Base-by-base conservation (phyloP, 1,140 invertebrate genomes). In the Philotrypesis tridentata region DNA sequence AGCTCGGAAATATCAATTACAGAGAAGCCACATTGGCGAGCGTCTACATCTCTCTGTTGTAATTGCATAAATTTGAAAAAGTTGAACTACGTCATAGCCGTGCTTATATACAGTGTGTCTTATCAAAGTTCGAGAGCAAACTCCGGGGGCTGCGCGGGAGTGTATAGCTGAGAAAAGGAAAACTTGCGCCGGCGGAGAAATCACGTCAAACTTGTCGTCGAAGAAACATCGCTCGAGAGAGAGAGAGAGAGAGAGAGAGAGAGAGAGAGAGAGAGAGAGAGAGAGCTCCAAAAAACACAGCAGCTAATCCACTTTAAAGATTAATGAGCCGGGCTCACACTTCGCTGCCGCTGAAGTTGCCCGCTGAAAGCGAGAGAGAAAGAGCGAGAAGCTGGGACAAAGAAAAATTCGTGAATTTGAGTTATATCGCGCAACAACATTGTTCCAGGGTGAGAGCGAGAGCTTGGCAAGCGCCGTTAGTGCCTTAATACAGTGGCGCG, bases 371-470 rank as follows among this genome's bases (percentile, higher is more conserved):
- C 7, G 61, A 2, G 25, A 23, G 48, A 55, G 25, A 3, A 11
- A 65, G 63, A 29, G 21, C 21, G 21, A 55, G 29, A 37, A 67
- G 14, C 37, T 70, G 60, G 67, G 70, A 73, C 79, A 80, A 73
- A 73, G 79, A 80, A 80, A 80, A 80, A 80, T 73, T 80, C 55
- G 79, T 37, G 70, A 80, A 73, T 73, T 72, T 73, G 70, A 80
- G 79, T 80, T 80, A 73, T 43, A 73, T 43, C 55, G 55, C 55
- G 55, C 33, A 33, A 48, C 48, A 48, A 43, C 78, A 37, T 76
- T 76, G 74, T 43, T 65, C 73, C 14, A 55, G 29, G 72, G 29
- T n/a, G 29, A 25, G 29, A 37, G 29, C 21, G 11, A 37, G 1
- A 37, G 29, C 21, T n/a, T 14, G n/a, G 33, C 31, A n/a, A 67